A percentile compares a stretch with the other conserved stretches of the same genome.
phyloP scores from a whole-genome alignment of 1,140 invertebrate genomes.

The Lasaia peninsularis region DNA sequence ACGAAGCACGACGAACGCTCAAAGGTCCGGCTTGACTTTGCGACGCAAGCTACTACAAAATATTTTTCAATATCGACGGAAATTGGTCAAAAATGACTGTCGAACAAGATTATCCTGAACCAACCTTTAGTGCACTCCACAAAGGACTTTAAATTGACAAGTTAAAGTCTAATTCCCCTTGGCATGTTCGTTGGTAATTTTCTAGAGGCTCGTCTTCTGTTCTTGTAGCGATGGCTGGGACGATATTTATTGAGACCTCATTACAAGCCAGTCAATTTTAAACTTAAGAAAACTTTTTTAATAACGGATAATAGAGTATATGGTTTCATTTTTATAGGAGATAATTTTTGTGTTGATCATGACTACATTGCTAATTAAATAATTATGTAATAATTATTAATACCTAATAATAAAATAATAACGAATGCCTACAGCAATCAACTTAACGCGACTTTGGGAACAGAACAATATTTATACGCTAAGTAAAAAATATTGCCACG shows the following conservation, averaged over 20 bases:
- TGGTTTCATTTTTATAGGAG: neutral
- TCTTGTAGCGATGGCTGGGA: conserved; percentile 27
- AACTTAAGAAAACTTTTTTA: conserved; percentile 20
- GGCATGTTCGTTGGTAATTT: conserved; percentile 28
- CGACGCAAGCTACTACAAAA: conserved; percentile 45
- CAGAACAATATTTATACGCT: too few relatives aligned
- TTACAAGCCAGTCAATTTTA: conserved; percentile 37
- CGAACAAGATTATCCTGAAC: conserved; percentile 54
- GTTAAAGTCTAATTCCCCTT: conserved; percentile 29
- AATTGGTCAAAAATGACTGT: conserved; percentile 67
- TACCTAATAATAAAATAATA: too few relatives aligned
- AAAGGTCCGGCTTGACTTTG: conserved; percentile 36
- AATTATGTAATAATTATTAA: too few relatives aligned
- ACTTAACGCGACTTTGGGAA: too few relatives aligned
- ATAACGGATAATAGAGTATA: neutral
- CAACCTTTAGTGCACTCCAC: conserved; percentile 15
- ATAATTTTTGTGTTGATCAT: neutral
- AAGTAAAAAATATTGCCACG: too few relatives aligned
- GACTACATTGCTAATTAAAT: too few relatives aligned
- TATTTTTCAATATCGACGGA: conserved; percentile 56
- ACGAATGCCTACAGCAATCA: too few relatives aligned
- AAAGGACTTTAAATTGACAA: conserved; percentile 19
- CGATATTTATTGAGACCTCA: conserved; percentile 41
- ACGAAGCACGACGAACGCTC: conserved; percentile 26
- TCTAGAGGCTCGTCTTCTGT: conserved; percentile 26